Base-by-base conservation (phyloP, 2,888 invertebrate species). In the Hypolimnas misippus region DNA sequence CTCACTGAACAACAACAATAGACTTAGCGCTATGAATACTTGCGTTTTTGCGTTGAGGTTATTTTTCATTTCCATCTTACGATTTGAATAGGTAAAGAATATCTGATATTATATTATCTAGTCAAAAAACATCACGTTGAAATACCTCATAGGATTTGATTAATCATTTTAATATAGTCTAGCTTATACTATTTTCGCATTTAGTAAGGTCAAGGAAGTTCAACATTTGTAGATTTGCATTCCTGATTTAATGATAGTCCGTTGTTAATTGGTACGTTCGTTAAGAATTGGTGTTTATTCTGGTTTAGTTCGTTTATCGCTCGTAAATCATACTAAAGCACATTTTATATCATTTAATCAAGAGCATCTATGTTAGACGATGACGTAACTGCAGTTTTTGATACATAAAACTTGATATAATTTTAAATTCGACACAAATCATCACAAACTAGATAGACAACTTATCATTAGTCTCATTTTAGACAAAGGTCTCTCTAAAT, bases 381-480 rank as follows among this genome's bases (percentile, higher is more conserved):
- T 78, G 74, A 77, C 76, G 40, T 62, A 75, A 74, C 76, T 76
- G 17, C 17, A 54, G n/a, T 19, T 10, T 21, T 19, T 21, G 51
- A 16, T 12, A 44, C 33, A 44, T 44, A 33, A 52, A 53, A 58
- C 76, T n/a, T 12, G 16, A 56, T 52, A 59, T 2, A 57, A 49
- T 33, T 53, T 77, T 74, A 76, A 78, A 76, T 73, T 74, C 74
- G 74, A 78, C 76, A 75, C 72, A 76, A 71, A 72, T 70, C 69
- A 75, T 70, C 73, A 69, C 73, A 75, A 77, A 77, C 77, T 71
- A 78, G 77, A 77, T 73, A 74, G 73, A 75, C 73, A 76, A 25
- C 12, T 51, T 64, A 56, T n/a, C 35, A 57, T 60, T 62, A 61
- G 63, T 57, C 68, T 65, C 58, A 54, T 66, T 62, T 63, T 53